These are phyloP conservation scores for Sebastes kiyomatsui DNA, from an alignment of 2,797 vertebrate species.

Conservation along the genomic window DNA sequence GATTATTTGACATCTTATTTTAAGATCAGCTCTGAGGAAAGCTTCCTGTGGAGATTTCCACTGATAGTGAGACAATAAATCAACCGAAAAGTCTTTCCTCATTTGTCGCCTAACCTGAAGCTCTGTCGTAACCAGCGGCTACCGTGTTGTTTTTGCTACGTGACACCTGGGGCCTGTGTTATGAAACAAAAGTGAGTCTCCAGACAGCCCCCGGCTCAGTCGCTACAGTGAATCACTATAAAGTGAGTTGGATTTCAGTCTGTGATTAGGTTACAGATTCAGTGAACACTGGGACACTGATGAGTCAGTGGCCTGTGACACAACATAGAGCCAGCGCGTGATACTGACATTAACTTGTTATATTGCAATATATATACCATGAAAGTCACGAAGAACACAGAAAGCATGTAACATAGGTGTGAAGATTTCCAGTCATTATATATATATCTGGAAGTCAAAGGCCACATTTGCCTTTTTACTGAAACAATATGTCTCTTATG, in stretches of 20 bases:
- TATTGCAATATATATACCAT: neutral
- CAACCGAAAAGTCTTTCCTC: neutral
- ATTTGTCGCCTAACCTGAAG: neutral
- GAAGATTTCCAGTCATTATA: neutral
- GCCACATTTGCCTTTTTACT: neutral
- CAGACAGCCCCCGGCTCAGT: neutral
- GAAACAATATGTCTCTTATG: neutral
- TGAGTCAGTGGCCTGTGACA: constrained; percentile 46
- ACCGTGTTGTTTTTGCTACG: neutral
- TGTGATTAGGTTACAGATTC: constrained; percentile 31
- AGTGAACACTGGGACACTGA: neutral
- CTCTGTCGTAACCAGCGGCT: neutral
- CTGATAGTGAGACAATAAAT: neutral
- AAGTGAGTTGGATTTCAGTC: constrained; percentile 37
- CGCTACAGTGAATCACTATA: constrained; percentile 9
- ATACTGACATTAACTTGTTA: constrained; percentile 27
- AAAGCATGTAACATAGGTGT: neutral
- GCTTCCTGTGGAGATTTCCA: neutral
- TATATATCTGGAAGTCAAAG: neutral
- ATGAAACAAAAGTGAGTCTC: constrained; percentile 30
- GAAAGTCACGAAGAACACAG: neutral
- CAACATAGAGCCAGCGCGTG: constrained; percentile 20
- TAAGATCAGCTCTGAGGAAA: neutral
- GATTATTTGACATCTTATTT: neutral
- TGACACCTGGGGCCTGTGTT: constrained; percentile 18